Percentiles rank a stretch among this genome's conserved stretches.
Evolutionary conservation across 2,888 invertebrate species (phyloP).

Genomic region (Ypsolopha sequella): DNA sequence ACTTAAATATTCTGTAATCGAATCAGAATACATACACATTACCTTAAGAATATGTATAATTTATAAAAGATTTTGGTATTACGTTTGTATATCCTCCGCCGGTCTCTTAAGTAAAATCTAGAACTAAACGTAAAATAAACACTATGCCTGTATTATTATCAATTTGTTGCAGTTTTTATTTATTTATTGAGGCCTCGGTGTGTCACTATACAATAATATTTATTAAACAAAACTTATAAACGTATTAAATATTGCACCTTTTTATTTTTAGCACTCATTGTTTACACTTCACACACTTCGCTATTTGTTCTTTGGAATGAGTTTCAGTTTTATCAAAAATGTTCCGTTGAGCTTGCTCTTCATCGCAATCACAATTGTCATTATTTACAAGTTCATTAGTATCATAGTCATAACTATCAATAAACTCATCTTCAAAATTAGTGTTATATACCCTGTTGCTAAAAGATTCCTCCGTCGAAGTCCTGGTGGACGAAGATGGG

Average conservation of each 20-base stretch:
- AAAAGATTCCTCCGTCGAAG: conserved; percentile 40
- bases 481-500: conserved; percentile 48
- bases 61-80: too few species aligned
- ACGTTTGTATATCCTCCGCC: too few species aligned
- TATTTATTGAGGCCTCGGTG: conserved; percentile 3
- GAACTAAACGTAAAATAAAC: background rate
- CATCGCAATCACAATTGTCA: conserved; percentile 15
- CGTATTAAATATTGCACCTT: conserved; percentile 30
- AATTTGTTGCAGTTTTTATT: conserved; percentile 21
- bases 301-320: conserved; percentile 46
- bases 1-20: too few species aligned
- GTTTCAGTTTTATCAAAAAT: conserved; percentile 29
- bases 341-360: conserved; percentile 33
- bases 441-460: conserved; percentile 60
- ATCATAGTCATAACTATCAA: conserved; percentile 33
- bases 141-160: conserved; percentile 7
- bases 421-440: conserved; percentile 42
- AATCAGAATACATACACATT: too few species aligned
- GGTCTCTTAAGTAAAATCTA: background rate
- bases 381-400: conserved; percentile 39
- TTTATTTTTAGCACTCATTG: conserved; percentile 23
- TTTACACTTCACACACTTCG: background rate
- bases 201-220: background rate
- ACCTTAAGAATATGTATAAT: too few species aligned
- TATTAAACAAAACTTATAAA: background rate